Evolutionary conservation across 2,888 invertebrate genomes (phyloP), one percentile per base, ranked within the genome.

Genomic region (Bombylius major): DNA sequence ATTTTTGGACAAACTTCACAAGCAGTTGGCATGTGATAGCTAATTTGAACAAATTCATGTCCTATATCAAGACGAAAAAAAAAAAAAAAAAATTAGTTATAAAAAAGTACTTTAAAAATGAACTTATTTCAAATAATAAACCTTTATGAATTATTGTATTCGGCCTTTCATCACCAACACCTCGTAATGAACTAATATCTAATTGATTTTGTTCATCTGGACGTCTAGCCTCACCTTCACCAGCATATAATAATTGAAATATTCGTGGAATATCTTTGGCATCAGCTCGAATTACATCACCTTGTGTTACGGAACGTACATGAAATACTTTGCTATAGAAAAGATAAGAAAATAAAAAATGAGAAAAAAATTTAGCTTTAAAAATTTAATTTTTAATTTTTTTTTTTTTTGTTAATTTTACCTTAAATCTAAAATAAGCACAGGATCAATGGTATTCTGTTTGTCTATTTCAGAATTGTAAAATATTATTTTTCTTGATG

Each of bases 181-280:
- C 66, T 58, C 79, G 73, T 63, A 82, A 69, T 64, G 78, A 72
- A 71, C 76, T 77, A 55, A 79, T 77, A 64, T 79, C 80, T 56
- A 77, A 77, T 67, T 77, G 70, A 68, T 83, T 84, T 46, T 69
- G 69, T 66, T 83, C 84, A 53, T 86, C 86, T 23, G 88, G 87
- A 59, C 89, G 82, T 59, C 89, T 79, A 62, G 89, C 89, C 76
- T 95, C 95, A 54, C 96, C 96, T 78, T 97, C 96, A 60, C 95
- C 96, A 62, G 97, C 96, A 76, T 98, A 98, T 67, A 98, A 78
- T 69, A 98, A 80, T 80, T 95, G 83, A 79, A 99, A 98, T 77
- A 99, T 99, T 75, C 95, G 87, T 67, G 98, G 98, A 77, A 99
- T 95, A 81, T 98, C 96, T 83, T 93, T 94, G 75, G 95, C 92